Conservation (phyloP, 1,140 invertebrate species). For the Geopemphigus sp. region DNA sequence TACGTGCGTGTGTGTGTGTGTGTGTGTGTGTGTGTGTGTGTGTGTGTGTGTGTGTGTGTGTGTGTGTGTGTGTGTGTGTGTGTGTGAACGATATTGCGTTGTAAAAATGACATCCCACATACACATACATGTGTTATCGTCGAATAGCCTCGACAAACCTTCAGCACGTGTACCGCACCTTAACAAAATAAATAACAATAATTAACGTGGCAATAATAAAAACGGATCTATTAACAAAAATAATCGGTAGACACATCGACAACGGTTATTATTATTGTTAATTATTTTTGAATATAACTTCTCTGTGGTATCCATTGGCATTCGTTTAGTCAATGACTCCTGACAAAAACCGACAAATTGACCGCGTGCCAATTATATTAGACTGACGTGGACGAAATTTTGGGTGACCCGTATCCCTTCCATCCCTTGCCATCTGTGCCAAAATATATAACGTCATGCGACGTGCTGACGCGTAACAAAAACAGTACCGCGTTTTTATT, state of each 20-base stretch:
- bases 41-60: not conserved
- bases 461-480: conserved; percentile 3
- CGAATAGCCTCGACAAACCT: conserved; percentile 33
- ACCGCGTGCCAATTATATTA: not conserved
- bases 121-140: not conserved
- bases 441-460: conserved; percentile 25
- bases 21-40: too few species aligned
- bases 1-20: too few species aligned
- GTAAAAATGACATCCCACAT: conserved; percentile 20
- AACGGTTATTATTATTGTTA: not conserved
- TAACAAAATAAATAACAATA: conserved; percentile 13
- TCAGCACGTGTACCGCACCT: conserved; percentile 24
- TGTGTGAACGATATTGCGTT: conserved; percentile 16
- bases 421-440: not conserved
- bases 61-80: not conserved
- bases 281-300: not conserved
- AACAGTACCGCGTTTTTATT: conserved; percentile 19
- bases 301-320: not conserved
- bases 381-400: conserved; percentile 7
- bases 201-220: not conserved
- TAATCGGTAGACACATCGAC: not conserved
- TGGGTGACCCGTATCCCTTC: not conserved
- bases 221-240: not conserved
- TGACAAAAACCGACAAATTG: not conserved
- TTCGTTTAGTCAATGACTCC: conserved; percentile 14